phyloP scores from a whole-genome alignment of 2,113 vertebrate genomes.

The Odontophorus gujanensis region DNA sequence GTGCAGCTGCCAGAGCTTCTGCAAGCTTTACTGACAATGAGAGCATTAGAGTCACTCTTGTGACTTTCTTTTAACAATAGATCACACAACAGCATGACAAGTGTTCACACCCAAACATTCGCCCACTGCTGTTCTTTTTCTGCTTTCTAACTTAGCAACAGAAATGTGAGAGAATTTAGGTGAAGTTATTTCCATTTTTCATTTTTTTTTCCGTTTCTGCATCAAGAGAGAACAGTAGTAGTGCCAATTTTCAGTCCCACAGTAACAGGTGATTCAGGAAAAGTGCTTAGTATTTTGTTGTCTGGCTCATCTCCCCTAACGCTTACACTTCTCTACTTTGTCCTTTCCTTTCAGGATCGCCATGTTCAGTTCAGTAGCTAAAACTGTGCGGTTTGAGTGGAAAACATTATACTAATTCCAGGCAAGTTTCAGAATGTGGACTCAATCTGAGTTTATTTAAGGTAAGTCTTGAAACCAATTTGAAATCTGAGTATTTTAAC shows the following conservation, averaged over 20 bases:
- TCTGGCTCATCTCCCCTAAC: background rate
- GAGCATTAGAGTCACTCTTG: background rate
- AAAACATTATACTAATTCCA: background rate
- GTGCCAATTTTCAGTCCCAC: background rate
- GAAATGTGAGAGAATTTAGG: background rate
- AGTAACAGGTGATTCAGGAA: background rate
- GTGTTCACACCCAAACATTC: background rate
- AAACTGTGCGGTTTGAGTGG: background rate
- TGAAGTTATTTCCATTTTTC: background rate
- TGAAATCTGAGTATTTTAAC: constrained; percentile 2
- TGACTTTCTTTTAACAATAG: background rate
- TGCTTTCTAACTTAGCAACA: background rate
- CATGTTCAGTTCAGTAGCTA: background rate
- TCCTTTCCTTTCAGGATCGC: constrained; percentile 14
- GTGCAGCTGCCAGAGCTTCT: background rate
- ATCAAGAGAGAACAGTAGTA: background rate
- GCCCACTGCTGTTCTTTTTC: background rate
- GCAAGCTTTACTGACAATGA: background rate
- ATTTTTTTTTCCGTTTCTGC: background rate
- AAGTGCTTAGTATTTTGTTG: constrained; percentile 6
- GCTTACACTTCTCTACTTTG: constrained; percentile 19
- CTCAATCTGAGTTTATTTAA: background rate
- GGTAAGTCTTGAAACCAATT: background rate
- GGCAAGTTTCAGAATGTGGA: background rate
- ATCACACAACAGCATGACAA: background rate